Evolutionary conservation across 2,113 vertebrate genomes (phyloP), one percentile per base, ranked within the genome.

Genomic region (Tylochromis polylepis): DNA sequence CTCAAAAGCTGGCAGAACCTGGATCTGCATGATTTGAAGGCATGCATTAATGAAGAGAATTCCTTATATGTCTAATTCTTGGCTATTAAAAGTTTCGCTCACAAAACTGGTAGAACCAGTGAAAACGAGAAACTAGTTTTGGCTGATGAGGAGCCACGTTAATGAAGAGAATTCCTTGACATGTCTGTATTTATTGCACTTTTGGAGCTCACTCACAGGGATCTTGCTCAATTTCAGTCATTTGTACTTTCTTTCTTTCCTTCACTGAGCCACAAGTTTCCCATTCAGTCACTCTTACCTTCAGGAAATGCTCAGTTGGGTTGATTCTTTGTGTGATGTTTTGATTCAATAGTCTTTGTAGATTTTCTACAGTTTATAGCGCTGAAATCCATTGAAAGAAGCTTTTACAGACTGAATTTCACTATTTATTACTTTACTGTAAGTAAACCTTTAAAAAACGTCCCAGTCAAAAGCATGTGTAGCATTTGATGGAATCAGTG

Each of bases 301-400:
- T 59, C 3, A 92, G 6, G 34, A 81, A 83, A 78, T 57, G 3
- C 1, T 11, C 15, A n/a, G 16, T 0, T 2, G 89, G 89, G 20
- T 1, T 0, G 67, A 94, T 94, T 41, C 1, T 15, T 3, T 1
- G 0, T 2, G 84, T 86, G 59, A 67, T 0, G 2, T 94, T 95
- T 6, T 4, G 7, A 4, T 8, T 16, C 8, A 95, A 10, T 4
- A 89, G 1, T 0, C 4, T 2, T 0, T 1, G 57, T 11, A 95
- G 1, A 80, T 79, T 90, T 1, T 93, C 79, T 95, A 83, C 1
- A 96, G 90, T 11, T 51, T 91, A 8, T 78, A 92, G 85, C 96
- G 96, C 96, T 97, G 92, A 57, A 94, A n/a, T 94, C 79, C 34
- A 88, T 46, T 16, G 5, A 58, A 83, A 58, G 11, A 82, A 15